A percentile compares a stretch with the other conserved stretches of the same genome.
Evolutionary conservation across 2,797 vertebrate genomes (phyloP).

Genomic region (Tragopan temminckii): DNA sequence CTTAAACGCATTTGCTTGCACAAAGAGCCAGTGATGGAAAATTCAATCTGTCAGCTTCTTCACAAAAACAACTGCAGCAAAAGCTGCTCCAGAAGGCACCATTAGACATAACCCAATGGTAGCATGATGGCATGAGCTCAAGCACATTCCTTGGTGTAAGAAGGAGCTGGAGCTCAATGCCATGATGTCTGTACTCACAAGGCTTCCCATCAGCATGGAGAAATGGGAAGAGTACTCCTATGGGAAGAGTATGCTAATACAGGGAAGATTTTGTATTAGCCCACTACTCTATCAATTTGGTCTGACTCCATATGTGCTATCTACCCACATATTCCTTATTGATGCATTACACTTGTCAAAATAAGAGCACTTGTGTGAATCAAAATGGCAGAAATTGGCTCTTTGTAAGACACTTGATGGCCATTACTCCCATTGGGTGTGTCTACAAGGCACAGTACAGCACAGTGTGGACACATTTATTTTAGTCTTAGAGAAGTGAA

Average conservation of each 20-base stretch:
- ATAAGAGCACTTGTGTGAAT: not conserved
- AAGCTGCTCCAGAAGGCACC: not conserved
- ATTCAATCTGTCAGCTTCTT: not conserved
- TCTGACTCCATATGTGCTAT: not conserved
- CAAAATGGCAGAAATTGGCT: not conserved
- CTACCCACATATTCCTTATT: not conserved
- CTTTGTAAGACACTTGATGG: not conserved
- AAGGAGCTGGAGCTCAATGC: not conserved
- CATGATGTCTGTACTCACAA: fast-evolving
- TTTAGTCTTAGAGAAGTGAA: not conserved
- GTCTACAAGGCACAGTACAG: not conserved
- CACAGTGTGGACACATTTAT: fast-evolving
- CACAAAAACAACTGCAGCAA: not conserved
- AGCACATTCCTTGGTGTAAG: fast-evolving
- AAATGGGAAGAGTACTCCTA: fast-evolving
- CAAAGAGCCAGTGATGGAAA: not conserved
- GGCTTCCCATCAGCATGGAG: not conserved
- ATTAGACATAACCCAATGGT: not conserved
- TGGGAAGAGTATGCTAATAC: not conserved
- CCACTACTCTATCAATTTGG: not conserved
- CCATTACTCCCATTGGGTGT: not conserved
- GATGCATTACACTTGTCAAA: not conserved
- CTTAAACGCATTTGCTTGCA: not conserved
- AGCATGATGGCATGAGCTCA: not conserved
- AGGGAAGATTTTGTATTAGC: not conserved